Base-by-base conservation (phyloP, 2,888 invertebrate species). In the Chironomus tentans region DNA sequence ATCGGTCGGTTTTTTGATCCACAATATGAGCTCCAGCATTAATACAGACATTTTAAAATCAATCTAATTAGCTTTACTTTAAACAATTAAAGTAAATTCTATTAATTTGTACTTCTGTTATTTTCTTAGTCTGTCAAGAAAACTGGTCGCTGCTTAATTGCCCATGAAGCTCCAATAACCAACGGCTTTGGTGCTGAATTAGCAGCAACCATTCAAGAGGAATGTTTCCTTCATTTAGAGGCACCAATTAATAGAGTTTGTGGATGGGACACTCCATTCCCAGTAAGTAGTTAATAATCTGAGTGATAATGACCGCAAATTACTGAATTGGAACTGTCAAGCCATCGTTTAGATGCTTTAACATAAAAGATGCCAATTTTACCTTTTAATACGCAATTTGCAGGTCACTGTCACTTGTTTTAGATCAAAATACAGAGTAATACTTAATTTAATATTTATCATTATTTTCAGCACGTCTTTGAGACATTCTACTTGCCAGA, bases 241-340 rank as follows among this genome's bases (percentile, higher is more conserved):
- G 95, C 98, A 0, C 98, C 99, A 0, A 87, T 98, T 13, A 85
- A 88, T 68, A 88, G 98, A 78, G 94, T 96, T 70, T 89, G 95
- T 24, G 97, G 99, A 12, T 97, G 95, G 89, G 99, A 99, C 86
- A 94, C 97, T 2, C 98, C 99, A 12, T 99, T 99, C 85, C 96
- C 99, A 4, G 56, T 56, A 56, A 56, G 56, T 56, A 13, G 48
- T 2, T n/a, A 48, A n/a, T 12, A 12, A 4, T 47, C 5, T 12
- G 13, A 3, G 13, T 13, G 2, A 12, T 47, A n/a, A n/a, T n/a
- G n/a, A n/a, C n/a, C n/a, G n/a, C n/a, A n/a, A n/a, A n/a, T n/a
- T n/a, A n/a, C n/a, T n/a, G n/a, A n/a, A n/a, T n/a, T n/a, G n/a
- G n/a, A n/a, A n/a, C n/a, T n/a, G n/a, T n/a, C n/a, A n/a, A n/a